phyloP scores from a whole-genome alignment of 1,140 invertebrate genomes.

The Neoseiulus cucumeris region DNA sequence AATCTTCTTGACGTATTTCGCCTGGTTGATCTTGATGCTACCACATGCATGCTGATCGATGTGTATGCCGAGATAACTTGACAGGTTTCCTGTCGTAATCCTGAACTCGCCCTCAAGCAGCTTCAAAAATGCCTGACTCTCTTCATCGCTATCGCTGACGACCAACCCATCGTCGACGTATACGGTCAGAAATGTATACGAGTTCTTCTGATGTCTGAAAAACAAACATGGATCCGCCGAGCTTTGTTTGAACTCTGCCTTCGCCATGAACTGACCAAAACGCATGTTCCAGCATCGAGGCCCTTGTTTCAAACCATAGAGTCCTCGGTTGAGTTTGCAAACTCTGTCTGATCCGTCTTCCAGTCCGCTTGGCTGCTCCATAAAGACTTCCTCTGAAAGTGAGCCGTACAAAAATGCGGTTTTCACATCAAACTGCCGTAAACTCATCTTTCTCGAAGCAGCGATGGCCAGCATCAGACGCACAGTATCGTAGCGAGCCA shows the following conservation, averaged over 20 bases:
- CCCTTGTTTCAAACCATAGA: conserved; percentile 12
- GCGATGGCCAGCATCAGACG: conserved; percentile 15
- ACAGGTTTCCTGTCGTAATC: too few relatives aligned
- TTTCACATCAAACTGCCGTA: conserved; percentile 19
- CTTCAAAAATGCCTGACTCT: too few relatives aligned
- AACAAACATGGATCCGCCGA: conserved; percentile 13
- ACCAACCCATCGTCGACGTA: too few relatives aligned
- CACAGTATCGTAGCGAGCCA: conserved; percentile 22
- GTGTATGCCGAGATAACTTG: too few relatives aligned
- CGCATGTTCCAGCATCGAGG: conserved; percentile 8
- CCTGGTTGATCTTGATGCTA: too few relatives aligned
- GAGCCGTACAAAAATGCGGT: conserved; percentile 21
- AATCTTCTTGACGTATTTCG: too few relatives aligned
- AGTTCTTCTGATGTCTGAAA: neutral
- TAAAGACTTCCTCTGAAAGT: conserved; percentile 18
- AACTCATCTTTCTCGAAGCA: conserved; percentile 8
- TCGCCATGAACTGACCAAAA: conserved; percentile 5
- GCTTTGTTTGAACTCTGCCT: conserved; percentile 9
- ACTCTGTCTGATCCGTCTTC: neutral
- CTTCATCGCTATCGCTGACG: too few relatives aligned
- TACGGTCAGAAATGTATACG: too few relatives aligned
- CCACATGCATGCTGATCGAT: too few relatives aligned
- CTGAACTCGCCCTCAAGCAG: too few relatives aligned
- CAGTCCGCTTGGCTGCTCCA: conserved; percentile 17
- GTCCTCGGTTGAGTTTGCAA: conserved; percentile 9